Conservation (phyloP, 2,797 vertebrate genomes). For the Harpagifer antarcticus region DNA sequence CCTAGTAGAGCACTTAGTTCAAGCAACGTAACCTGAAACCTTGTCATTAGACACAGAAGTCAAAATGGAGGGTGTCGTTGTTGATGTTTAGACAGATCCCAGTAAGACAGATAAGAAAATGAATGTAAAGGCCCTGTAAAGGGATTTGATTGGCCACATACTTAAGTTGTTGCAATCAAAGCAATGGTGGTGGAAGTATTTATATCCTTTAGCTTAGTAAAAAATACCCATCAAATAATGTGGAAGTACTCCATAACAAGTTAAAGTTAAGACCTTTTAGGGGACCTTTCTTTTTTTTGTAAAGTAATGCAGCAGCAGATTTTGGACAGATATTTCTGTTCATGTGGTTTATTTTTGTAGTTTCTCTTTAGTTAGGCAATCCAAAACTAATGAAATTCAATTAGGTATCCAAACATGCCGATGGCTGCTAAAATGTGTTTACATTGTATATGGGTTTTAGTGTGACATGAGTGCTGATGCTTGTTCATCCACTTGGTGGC, state of each 20-base stretch:
- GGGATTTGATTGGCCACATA: background rate
- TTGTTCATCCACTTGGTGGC: conserved; percentile 71
- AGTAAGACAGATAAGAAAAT: background rate
- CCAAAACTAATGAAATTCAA: background rate
- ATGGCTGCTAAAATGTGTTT: conserved; percentile 2
- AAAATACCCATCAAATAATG: background rate
- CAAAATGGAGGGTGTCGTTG: background rate
- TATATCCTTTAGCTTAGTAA: background rate
- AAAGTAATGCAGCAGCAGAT: conserved; percentile 4
- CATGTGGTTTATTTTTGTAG: conserved; percentile 1
- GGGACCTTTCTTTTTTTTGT: conserved; percentile 6
- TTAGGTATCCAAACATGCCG: background rate
- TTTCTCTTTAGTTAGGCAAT: background rate
- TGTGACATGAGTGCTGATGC: background rate
- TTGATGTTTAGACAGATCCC: background rate
- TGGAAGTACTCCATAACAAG: background rate
- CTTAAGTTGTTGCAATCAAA: background rate
- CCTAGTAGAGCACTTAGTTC: conserved; percentile 16
- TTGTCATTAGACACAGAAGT: conserved; percentile 8
- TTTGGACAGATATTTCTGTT: background rate
- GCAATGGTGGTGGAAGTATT: background rate
- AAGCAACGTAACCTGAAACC: conserved; percentile 18
- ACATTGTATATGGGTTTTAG: background rate
- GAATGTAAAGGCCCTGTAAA: background rate
- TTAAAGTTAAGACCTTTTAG: background rate